Conservation (phyloP, 1,140 invertebrate genomes). For the Cephus cinctus region DNA sequence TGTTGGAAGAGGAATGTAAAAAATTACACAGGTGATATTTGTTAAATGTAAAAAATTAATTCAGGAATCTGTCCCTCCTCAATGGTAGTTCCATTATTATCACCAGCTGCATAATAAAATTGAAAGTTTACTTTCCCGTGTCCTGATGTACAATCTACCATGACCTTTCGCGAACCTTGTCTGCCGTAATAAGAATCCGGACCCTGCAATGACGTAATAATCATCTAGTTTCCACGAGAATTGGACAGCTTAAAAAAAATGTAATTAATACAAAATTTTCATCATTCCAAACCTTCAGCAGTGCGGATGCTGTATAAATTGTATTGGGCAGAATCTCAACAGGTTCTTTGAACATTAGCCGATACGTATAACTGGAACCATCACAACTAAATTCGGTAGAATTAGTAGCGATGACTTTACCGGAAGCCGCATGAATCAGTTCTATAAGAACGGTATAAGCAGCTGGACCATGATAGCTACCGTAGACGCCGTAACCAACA, state of each 20-base stretch:
- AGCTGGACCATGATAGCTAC: conserved; percentile 78
- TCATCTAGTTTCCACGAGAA: background rate
- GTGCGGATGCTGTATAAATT: conserved; percentile 82
- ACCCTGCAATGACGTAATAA: conserved; percentile 62
- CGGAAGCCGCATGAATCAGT: conserved; percentile 75
- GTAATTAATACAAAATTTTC: conserved; percentile 7
- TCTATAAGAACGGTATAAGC: conserved; percentile 82
- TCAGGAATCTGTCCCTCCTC: conserved; percentile 91
- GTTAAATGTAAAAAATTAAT: conserved; percentile 76
- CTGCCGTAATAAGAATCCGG: conserved; percentile 87
- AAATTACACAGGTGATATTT: background rate
- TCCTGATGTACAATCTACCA: conserved; percentile 71
- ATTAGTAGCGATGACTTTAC: conserved; percentile 76
- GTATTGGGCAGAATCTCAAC: conserved; percentile 79
- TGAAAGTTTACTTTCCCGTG: conserved; percentile 78
- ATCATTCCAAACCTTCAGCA: conserved; percentile 66
- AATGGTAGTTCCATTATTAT: conserved; percentile 88
- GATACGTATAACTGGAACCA: conserved; percentile 78
- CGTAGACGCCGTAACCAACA: conserved; percentile 86
- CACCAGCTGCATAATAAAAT: conserved; percentile 82
- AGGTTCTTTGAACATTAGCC: conserved; percentile 88
- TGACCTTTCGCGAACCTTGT: conserved; percentile 76
- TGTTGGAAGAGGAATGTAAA: too few relatives aligned
- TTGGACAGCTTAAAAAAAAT: conserved; percentile 1
- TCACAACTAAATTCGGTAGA: conserved; percentile 78